Percentiles rank a stretch among this genome's conserved stretches.
phyloP scores from a whole-genome alignment of 2,888 invertebrate species.

The Drosophila hamatofila region DNA sequence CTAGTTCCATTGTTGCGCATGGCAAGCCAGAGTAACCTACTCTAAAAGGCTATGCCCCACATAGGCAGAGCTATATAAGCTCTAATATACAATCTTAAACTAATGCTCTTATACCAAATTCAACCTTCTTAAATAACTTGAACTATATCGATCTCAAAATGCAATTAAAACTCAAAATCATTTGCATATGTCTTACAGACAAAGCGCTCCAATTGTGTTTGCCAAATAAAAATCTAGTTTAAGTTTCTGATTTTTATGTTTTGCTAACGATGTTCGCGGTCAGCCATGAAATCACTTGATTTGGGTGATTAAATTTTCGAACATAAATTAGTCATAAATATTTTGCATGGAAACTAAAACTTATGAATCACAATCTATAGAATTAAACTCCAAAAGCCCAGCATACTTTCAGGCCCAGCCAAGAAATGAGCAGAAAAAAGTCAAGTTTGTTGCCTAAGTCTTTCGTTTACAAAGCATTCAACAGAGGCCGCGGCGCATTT shows the following conservation, averaged over 20 bases:
- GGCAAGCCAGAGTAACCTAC: background rate
- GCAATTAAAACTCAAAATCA: background rate
- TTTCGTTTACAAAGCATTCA: conserved; percentile 42
- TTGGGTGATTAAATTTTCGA: background rate
- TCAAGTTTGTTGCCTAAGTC: conserved; percentile 69
- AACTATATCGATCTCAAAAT: background rate
- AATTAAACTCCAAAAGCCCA: too few species aligned
- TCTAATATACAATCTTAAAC: background rate
- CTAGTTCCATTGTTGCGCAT: too few species aligned
- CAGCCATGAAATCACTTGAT: background rate
- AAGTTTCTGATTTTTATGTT: background rate
- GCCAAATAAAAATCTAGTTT: background rate
- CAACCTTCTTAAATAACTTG: background rate
- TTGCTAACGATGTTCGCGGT: background rate
- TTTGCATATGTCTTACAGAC: background rate
- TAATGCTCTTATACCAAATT: background rate
- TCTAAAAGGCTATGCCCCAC: background rate
- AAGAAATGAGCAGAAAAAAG: background rate
- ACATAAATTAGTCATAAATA: background rate
- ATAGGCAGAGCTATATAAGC: background rate
- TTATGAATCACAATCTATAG: conserved; percentile 19
- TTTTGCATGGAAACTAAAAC: conserved; percentile 4
- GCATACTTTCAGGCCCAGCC: conserved; percentile 37
- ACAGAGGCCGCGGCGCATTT: conserved; percentile 32
- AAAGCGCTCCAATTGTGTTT: background rate